phyloP scores from a whole-genome alignment of 2,888 invertebrate species.

The Scaptomyza cyrtandrae region DNA sequence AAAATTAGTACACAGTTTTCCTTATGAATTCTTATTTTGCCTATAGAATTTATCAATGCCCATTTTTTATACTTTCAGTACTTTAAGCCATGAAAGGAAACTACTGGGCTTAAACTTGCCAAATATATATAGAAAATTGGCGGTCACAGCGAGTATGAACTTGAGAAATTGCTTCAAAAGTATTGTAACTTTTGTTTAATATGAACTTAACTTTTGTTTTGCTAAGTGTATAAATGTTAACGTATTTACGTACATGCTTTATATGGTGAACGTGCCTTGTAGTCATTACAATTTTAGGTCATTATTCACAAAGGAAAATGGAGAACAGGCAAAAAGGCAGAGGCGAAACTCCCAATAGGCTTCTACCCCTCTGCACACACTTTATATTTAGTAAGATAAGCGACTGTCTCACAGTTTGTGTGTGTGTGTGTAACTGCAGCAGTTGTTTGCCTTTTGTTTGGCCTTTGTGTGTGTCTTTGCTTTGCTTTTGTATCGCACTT shows the following conservation, averaged over 20 bases:
- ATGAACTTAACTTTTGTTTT: too few species aligned
- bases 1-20: too few species aligned
- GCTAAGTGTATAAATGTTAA: constrained; percentile 3
- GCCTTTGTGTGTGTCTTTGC: constrained; percentile 20
- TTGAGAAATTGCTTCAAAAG: too few species aligned
- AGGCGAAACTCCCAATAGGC: constrained; percentile 31
- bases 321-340: constrained; percentile 68
- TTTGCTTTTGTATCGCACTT: constrained; percentile 30
- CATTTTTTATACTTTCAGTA: too few species aligned
- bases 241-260: constrained; percentile 51
- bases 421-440: constrained; percentile 24
- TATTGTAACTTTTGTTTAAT: too few species aligned
- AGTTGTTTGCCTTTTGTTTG: constrained; percentile 47
- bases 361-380: not conserved
- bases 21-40: too few species aligned
- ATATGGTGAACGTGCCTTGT: constrained; percentile 76
- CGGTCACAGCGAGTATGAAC: too few species aligned
- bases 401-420: constrained; percentile 36
- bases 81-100: too few species aligned
- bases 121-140: too few species aligned
- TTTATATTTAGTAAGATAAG: constrained; percentile 43
- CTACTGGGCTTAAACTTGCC: too few species aligned
- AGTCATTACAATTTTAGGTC: constrained; percentile 80
- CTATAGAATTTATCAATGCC: too few species aligned
- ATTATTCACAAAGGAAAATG: constrained; percentile 73